Conservation (phyloP, 2,888 invertebrate genomes). For the Torymus auratus region DNA sequence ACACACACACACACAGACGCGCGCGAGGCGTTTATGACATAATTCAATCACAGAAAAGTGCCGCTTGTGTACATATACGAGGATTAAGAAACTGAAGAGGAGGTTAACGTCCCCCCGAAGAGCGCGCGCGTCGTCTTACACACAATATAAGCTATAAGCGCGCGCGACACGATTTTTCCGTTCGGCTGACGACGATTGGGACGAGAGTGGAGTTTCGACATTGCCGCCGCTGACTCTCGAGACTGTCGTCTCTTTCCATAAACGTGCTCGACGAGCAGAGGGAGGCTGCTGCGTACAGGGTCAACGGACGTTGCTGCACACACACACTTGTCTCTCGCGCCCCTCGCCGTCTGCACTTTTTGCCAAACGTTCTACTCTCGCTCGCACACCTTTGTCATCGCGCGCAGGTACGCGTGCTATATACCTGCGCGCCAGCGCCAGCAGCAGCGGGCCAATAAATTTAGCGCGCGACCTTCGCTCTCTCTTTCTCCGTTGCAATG, state of each 20-base stretch:
- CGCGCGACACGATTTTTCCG: constrained; percentile 14
- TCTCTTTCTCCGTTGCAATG: neutral
- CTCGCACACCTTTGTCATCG: neutral
- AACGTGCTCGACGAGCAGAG: too few relatives aligned
- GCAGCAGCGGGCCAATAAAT: constrained; percentile 29
- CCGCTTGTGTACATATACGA: neutral
- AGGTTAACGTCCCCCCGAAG: constrained; percentile 37
- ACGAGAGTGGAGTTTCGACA: constrained; percentile 5
- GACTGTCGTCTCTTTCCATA: too few relatives aligned
- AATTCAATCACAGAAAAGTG: constrained; percentile 42
- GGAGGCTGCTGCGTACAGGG: too few relatives aligned
- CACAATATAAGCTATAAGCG: neutral
- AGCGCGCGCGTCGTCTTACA: neutral
- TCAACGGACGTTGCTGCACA: neutral
- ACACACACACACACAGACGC: too few relatives aligned
- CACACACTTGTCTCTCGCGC: neutral
- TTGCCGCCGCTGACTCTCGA: neutral
- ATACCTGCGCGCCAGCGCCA: neutral
- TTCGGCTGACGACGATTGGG: neutral
- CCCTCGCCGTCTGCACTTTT: neutral
- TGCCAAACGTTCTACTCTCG: neutral
- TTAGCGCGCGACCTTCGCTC: constrained; percentile 30
- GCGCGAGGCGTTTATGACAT: constrained; percentile 28
- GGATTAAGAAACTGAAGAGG: neutral
- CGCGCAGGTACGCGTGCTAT: neutral